phyloP scores from a whole-genome alignment of 2,113 vertebrate genomes.

The Vicugna pacos region DNA sequence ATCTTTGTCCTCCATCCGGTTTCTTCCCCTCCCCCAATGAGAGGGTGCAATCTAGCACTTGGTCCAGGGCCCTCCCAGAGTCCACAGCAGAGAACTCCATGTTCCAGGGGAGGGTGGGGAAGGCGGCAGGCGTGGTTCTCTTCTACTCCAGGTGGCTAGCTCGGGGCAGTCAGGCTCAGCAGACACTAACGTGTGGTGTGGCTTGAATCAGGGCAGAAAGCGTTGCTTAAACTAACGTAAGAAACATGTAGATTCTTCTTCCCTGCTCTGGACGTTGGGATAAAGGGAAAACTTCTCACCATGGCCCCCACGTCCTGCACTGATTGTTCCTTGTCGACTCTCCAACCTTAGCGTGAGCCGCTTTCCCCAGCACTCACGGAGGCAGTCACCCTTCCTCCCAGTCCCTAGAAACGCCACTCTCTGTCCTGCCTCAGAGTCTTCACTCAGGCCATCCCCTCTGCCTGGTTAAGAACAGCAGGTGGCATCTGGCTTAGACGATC shows the following conservation, averaged over 20 bases:
- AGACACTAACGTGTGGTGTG: rapidly evolving
- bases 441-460: not conserved
- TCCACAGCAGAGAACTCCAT: not conserved
- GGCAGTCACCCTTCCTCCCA: not conserved
- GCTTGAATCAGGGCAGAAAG: not conserved
- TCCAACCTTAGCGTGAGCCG: not conserved
- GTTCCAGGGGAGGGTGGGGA: conserved; percentile 25
- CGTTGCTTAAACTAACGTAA: not conserved
- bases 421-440: not conserved
- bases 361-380: not conserved
- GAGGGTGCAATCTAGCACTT: not conserved
- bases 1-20: not conserved
- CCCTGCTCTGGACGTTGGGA: not conserved
- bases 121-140: not conserved
- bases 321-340: not conserved
- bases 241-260: not conserved
- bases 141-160: rapidly evolving
- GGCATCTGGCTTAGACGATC: not conserved
- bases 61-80: not conserved
- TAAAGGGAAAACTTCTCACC: not conserved
- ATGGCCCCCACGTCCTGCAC: not conserved
- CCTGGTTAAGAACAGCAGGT: not conserved
- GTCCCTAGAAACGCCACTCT: not conserved
- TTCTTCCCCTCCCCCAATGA: no score
- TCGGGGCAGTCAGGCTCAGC: no score